These are phyloP conservation scores for Phalacrocorax aristotelis DNA, from an alignment of 2,113 vertebrate genomes.

Conservation along the genomic window DNA sequence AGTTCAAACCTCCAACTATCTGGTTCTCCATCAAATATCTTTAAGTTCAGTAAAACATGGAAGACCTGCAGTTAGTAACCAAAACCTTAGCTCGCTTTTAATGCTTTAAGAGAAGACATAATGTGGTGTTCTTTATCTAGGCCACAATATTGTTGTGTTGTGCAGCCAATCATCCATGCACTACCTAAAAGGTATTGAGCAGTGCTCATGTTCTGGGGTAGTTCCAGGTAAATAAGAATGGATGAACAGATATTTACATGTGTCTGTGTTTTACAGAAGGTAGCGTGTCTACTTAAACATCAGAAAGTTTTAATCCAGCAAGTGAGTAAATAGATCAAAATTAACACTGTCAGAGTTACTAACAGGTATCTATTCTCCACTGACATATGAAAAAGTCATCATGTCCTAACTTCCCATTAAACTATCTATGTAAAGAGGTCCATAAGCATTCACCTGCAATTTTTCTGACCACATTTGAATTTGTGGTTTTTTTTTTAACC, in stretches of 20 bases:
- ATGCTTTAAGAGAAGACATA: neutral
- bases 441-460: neutral
- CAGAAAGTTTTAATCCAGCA: neutral
- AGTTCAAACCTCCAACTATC: neutral
- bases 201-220: neutral
- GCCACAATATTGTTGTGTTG: neutral
- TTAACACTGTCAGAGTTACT: neutral
- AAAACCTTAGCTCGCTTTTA: neutral
- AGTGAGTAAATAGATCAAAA: neutral
- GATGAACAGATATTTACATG: neutral
- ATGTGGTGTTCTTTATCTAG: neutral
- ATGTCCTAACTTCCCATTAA: neutral
- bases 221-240: neutral
- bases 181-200: neutral
- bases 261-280: neutral
- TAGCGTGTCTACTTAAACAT: neutral
- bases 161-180: neutral
- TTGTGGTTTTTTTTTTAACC: neutral
- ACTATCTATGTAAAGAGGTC: neutral
- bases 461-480: neutral
- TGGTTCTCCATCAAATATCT: neutral
- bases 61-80: neutral
- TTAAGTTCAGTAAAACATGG: neutral
- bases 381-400: neutral
- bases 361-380: neutral